A percentile compares a stretch with the other conserved stretches of the same genome.
Conservation (phyloP, 2,888 invertebrate genomes). For the Megalurothrips usitatus region DNA sequence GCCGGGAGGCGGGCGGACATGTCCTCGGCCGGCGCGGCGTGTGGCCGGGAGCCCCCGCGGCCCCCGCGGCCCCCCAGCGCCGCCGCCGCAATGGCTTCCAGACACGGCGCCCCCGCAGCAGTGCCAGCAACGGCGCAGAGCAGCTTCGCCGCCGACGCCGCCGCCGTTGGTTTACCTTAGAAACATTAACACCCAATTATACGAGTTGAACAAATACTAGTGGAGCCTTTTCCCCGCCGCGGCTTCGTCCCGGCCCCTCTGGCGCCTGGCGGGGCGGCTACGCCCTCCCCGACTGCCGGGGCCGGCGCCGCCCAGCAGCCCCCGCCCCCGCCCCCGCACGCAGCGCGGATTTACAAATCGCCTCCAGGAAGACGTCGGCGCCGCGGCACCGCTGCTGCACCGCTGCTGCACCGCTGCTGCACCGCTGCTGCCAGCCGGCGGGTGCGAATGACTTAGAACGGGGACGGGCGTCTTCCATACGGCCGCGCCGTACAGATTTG, state of each 20-base stretch:
- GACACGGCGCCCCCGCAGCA: not conserved
- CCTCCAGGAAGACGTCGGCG: not conserved
- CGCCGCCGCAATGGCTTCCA: not conserved
- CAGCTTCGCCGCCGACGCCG: not conserved
- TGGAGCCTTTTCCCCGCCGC: not conserved
- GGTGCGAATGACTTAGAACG: no score
- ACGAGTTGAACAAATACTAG: slow-evolving; percentile 7
- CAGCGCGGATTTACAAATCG: slow-evolving; percentile 20
- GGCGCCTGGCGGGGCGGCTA: no score
- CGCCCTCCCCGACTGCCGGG: no score
- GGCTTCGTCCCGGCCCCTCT: not conserved
- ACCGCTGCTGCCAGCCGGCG: not conserved
- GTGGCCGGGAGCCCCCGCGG: not conserved
- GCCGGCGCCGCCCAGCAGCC: no score
- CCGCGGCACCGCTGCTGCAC: not conserved
- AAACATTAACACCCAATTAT: slow-evolving; percentile 20
- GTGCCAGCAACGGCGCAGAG: not conserved
- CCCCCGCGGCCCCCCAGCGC: not conserved
- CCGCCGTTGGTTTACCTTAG: slow-evolving; percentile 13
- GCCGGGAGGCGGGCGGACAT: not conserved
- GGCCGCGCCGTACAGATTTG: not conserved
- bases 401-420: not conserved
- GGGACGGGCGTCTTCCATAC: not conserved
- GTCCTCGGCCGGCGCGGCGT: not conserved
- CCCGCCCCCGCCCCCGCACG: not conserved